Base-by-base conservation (phyloP, 92 coral and sea anemone species). In the Paragorgia papillata region DNA sequence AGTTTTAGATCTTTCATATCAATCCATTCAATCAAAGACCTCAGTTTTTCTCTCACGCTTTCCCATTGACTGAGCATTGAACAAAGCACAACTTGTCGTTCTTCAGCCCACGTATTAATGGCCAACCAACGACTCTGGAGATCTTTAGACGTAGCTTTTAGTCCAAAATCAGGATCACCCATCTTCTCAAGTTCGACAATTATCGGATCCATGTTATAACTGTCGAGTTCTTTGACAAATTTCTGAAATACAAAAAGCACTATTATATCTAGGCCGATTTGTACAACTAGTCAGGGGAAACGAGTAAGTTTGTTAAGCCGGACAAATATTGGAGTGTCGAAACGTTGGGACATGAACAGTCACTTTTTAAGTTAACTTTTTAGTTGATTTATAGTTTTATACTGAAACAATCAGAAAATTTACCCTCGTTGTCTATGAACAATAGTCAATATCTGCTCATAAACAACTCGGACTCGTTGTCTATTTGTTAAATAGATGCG, bases 11-110 rank as follows among this genome's bases (percentile, higher is more conserved):
- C 97, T 57, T 91, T 95, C 76, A 66, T 81, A 20, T 88, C 88
- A 44, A 95, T 67, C 99, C 99, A 95, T 46, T 91, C 92, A 59
- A 95, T 73, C 66, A 95, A 62, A 10, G 85, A 65, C 49, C 20
- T 71, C 64, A 71, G 43, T 22, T 31, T 10, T 26, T 9, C 64
- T 53, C 78, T 18, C 30, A 53, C 9, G 29, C 61, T 58, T 10
- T 51, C 78, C 78, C 78, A 71, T 14, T 71, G 63, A 32, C 25
- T 24, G 8, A 53, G 33, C 12, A 71, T 71, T 5, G 78, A 71
- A 10, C 39, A 32, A 28, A 71, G 50, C 5, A 71, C 64, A 14
- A 30, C 29, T 33, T 55, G 27, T n/a, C 51, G 46, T 53, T 71
- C 63, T 19, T 71, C 27, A 15, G 78, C 78, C 21, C 62, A 71